phyloP scores from a whole-genome alignment of 2,888 invertebrate genomes.

The Mylabris sibirica region DNA sequence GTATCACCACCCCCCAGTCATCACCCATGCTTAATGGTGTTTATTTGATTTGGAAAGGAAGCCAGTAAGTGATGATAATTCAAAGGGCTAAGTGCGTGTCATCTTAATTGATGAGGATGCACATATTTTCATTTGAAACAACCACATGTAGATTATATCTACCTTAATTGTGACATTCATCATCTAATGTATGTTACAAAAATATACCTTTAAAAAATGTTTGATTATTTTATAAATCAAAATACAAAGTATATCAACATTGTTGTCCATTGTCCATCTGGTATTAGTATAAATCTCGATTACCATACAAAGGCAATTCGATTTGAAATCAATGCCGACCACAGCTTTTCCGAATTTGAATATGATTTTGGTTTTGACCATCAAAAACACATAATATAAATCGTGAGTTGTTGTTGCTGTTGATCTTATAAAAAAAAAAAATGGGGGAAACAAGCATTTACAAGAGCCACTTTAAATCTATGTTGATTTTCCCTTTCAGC shows the following conservation, averaged over 20 bases:
- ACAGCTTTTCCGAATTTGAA: slow-evolving; percentile 33
- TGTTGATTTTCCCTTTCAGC: slow-evolving; percentile 14
- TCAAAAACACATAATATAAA: slow-evolving; percentile 43
- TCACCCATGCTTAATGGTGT: slow-evolving; percentile 42
- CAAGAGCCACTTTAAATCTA: slow-evolving; percentile 35
- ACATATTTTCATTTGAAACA: slow-evolving; percentile 1
- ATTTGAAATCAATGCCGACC: slow-evolving; percentile 28
- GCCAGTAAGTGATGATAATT: slow-evolving; percentile 33
- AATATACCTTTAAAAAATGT: neutral
- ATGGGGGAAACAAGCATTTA: slow-evolving; percentile 24
- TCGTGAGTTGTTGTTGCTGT: slow-evolving; percentile 29
- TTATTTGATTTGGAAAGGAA: slow-evolving; percentile 39
- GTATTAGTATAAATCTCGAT: slow-evolving; percentile 21
- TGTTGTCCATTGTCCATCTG: slow-evolving; percentile 6
- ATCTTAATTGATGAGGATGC: slow-evolving; percentile 24
- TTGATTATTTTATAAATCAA: slow-evolving; percentile 31
- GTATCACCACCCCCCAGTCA: slow-evolving; percentile 31
- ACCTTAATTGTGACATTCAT: neutral
- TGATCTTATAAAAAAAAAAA: slow-evolving; percentile 21
- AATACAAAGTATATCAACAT: slow-evolving; percentile 9
- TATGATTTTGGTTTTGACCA: slow-evolving; percentile 33
- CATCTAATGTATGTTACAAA: neutral
- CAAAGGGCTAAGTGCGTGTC: slow-evolving; percentile 32
- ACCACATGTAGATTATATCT: slow-evolving; percentile 21
- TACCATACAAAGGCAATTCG: slow-evolving; percentile 33